These are phyloP conservation scores for Tenualosa thibaudeaui DNA, from an alignment of 2,797 vertebrate species.

Conservation along the genomic window DNA sequence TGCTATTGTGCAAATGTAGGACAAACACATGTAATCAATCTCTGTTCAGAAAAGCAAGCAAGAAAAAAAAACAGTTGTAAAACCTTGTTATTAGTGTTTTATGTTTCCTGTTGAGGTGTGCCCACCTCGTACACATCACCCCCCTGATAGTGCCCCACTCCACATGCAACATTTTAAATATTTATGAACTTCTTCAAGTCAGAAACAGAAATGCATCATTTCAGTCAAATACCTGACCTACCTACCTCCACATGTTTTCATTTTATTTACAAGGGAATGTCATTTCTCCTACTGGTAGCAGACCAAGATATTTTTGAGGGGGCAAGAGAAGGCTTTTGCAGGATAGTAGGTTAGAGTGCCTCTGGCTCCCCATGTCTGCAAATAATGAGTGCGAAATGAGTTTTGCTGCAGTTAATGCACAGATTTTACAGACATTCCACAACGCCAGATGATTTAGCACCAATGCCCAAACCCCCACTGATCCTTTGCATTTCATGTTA, in stretches of 20 bases:
- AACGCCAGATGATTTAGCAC: slow-evolving; percentile 11
- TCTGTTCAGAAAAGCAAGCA: background rate
- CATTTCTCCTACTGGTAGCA: background rate
- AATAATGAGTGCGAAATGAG: background rate
- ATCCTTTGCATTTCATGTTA: background rate
- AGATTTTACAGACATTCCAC: slow-evolving; percentile 38
- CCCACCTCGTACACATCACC: background rate
- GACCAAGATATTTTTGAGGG: background rate
- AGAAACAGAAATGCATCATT: slow-evolving; percentile 6
- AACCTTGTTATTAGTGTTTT: slow-evolving; percentile 35
- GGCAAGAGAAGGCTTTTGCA: background rate
- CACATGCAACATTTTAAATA: slow-evolving; percentile 36
- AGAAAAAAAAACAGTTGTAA: slow-evolving; percentile 25
- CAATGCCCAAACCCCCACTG: background rate
- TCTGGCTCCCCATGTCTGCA: background rate
- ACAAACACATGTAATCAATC: slow-evolving; percentile 16
- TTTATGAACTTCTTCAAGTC: slow-evolving; percentile 17
- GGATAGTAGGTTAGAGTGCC: background rate
- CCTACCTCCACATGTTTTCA: background rate
- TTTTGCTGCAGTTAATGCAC: slow-evolving; percentile 15
- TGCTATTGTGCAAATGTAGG: background rate
- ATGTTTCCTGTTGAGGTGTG: slow-evolving; percentile 30
- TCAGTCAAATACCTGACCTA: background rate
- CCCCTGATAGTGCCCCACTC: slow-evolving; percentile 1
- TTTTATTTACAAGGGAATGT: slow-evolving; percentile 14